phyloP scores from a whole-genome alignment of 2,113 vertebrate species.

The Rhodinocichla rosea region DNA sequence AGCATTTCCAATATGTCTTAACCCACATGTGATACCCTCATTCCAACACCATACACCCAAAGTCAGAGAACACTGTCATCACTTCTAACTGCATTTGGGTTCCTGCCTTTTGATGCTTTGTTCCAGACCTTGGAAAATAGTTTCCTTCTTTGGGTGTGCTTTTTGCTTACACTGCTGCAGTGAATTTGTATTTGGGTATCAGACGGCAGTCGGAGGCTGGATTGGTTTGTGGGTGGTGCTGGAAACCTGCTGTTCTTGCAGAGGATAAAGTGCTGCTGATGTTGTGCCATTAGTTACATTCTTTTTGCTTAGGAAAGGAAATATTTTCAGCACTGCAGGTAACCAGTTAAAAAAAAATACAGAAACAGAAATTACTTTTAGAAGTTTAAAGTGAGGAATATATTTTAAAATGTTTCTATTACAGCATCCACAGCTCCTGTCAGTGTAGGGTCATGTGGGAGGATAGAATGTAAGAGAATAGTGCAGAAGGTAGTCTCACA shows the following conservation, averaged over 20 bases:
- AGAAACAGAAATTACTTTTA: neutral
- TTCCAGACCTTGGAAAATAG: neutral
- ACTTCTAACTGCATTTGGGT: neutral
- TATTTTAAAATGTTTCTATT: neutral
- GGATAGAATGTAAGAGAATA: no score
- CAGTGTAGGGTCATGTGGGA: neutral
- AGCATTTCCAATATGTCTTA: neutral
- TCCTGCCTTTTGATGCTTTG: neutral
- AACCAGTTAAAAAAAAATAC: fast-evolving
- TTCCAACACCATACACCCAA: fast-evolving
- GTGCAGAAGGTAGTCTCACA: no score
- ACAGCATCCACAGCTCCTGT: neutral
- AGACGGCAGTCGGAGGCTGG: neutral
- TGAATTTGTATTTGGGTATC: neutral
- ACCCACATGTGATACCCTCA: neutral
- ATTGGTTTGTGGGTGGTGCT: neutral
- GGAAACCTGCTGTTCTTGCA: neutral
- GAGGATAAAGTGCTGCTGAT: neutral
- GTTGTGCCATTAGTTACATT: neutral
- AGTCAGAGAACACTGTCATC: neutral
- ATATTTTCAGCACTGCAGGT: neutral
- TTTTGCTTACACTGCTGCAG: neutral
- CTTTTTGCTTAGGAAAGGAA: neutral
- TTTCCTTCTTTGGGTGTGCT: neutral
- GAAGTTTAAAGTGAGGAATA: neutral